Percentiles rank a stretch among this genome's conserved stretches.
Conservation (phyloP, 1,140 invertebrate genomes). For the Tetramorium parvispinum region DNA sequence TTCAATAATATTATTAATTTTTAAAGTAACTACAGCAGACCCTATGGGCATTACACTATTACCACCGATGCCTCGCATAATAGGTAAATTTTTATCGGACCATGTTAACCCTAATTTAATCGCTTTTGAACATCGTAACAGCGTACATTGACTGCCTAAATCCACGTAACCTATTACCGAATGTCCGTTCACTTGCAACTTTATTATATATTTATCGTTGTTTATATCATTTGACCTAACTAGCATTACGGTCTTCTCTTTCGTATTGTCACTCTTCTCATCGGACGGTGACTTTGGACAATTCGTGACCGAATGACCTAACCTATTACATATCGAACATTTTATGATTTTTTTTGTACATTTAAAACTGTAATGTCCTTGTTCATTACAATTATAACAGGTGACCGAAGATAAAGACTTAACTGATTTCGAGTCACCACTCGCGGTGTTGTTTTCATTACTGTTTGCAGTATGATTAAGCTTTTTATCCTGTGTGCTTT, state of each 20-base stretch:
- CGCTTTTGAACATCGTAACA: background rate
- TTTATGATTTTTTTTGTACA: background rate
- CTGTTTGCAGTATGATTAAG: too few relatives aligned
- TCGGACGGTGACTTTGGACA: background rate
- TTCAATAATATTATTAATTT: background rate
- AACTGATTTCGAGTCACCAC: too few relatives aligned
- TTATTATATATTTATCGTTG: background rate
- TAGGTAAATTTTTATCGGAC: background rate
- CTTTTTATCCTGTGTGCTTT: background rate
- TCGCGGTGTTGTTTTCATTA: background rate
- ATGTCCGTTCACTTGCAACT: background rate
- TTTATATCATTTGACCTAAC: background rate
- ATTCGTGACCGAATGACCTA: background rate
- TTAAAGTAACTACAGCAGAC: background rate
- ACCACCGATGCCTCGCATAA: background rate
- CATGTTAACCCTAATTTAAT: background rate
- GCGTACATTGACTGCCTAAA: background rate
- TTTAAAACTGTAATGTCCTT: background rate
- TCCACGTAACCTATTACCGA: background rate
- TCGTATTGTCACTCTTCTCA: background rate
- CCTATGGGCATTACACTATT: background rate
- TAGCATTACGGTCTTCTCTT: background rate
- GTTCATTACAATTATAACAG: background rate
- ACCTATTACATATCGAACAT: background rate
- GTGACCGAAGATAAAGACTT: background rate